Conservation (phyloP, 2,888 invertebrate genomes). For the Hoplodrina blanda region DNA sequence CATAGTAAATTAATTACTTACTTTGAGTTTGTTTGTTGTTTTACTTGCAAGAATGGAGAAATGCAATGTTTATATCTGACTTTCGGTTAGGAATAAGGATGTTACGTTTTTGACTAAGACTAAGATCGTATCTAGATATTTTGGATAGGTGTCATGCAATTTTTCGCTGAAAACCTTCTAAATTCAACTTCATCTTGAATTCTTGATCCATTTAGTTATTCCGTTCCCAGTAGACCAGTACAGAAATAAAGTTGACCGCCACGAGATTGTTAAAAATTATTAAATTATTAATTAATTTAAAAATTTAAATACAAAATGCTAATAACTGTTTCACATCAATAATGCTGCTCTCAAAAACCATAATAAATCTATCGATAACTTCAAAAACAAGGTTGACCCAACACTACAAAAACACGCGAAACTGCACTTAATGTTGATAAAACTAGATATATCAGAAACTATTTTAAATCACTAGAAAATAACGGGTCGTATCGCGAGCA, state of each 20-base stretch:
- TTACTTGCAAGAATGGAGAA: neutral
- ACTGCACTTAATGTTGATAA: constrained; percentile 81
- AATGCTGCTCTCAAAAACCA: neutral
- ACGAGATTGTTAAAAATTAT: too few species aligned
- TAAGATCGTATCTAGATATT: too few species aligned
- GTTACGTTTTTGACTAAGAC: too few species aligned
- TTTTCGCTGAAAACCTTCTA: too few species aligned
- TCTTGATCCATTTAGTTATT: too few species aligned
- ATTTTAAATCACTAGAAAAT: constrained; percentile 82
- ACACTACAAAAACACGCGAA: constrained; percentile 76
- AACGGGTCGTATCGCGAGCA: constrained; percentile 68
- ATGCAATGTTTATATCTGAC: neutral
- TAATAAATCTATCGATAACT: constrained; percentile 30
- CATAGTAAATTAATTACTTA: constrained; percentile 4
- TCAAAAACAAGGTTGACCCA: constrained; percentile 5
- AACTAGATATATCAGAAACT: constrained; percentile 75
- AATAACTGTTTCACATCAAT: too few species aligned
- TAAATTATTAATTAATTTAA: too few species aligned
- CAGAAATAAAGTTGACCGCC: neutral
- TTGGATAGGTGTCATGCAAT: too few species aligned
- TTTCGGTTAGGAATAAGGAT: neutral
- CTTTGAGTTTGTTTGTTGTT: neutral
- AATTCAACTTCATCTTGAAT: too few species aligned
- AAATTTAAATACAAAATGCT: too few species aligned
- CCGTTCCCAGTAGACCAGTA: too few species aligned